Evolutionary conservation across 2,113 vertebrate species (phyloP), one percentile per base, ranked within the genome.

Genomic region (Ammodytes marinus): DNA sequence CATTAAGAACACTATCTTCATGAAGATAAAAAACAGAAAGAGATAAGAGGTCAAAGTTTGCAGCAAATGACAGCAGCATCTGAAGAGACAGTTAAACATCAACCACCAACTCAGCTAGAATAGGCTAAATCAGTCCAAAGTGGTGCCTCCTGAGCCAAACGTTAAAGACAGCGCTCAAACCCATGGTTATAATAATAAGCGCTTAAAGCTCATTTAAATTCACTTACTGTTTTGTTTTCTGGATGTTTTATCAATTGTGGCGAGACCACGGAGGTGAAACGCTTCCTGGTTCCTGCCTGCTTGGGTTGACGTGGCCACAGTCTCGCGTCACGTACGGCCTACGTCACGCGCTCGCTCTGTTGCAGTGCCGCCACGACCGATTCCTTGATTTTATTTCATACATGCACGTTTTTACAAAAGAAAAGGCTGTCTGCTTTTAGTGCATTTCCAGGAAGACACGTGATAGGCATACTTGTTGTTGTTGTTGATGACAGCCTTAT

Each of bases 251-350:
- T 27, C 1, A 17, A n/a, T 3, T 37, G 3, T 10, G 13, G 6
- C 3, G 37, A 1, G 6, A 39, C 14, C 11, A 49, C 27, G 27
- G 27, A 27, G 27, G 10, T 60, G 11, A 45, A 27, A 4, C 0
- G 27, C 75, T 83, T 90, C 87, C 85, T 77, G 10, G 50, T 63
- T 63, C 57, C 52, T 4, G 15, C 19, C 3, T 6, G 39, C 12
- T 3, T 59, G 74, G 14, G 27, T 27, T 5, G 69, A 91, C 91
- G 90, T 90, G 89, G 89, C 89, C 35, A 5, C 4, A 76, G 6
- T 88, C 91, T 85, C 83, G 72, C 0, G 1, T 74, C 27, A 27
- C 27, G 27, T 27, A 27, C 27, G 27, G 27, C 27, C 27, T 27
- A 75, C 37, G 88, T 89, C 72, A 83, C 39, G 5, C 27, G 27